Evolutionary conservation across 30 jellyfish, hydroid and myxozoan species (phyloP), one percentile per base, ranked within the genome.

Genomic region (Mastigias papua): DNA sequence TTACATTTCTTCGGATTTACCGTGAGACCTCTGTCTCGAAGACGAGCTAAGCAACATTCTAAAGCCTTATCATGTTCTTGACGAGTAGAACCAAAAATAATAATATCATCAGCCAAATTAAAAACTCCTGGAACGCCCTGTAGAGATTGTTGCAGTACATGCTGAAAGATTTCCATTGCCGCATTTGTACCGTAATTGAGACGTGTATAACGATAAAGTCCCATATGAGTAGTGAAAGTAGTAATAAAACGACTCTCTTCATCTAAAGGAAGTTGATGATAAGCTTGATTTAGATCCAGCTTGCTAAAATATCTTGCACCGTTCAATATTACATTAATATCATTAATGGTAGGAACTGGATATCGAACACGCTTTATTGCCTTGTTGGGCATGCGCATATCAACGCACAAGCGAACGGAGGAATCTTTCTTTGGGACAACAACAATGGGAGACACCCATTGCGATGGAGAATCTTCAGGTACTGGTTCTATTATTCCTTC

Each of bases 391-490:
- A 58, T 62, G 5, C 89, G 32, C 93, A 51, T 84, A 60, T 84
- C 88, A 29, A 84, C 89, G 33, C 93, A 84, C 17, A 84, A 42
- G 34, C 88, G 87, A 48, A 84, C 81, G 1, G 58, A 15, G 20
- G 31, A 81, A 84, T 84, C 88, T 78, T 71, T 71, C 68, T 84
- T 84, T 34, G 88, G 81, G 23, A 68, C 89, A 42, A 37, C 81
- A 21, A 84, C 93, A 17, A 84, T 71, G 35, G 87, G 93, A 31
- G 88, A 50, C 48, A 73, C 88, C 93, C 93, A 84, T 28, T 65
- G 93, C 33, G 93, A 25, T 70, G 86, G 74, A 32, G 76, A 27
- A n/a, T 25, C 50, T 15, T 25, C 87, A 2, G 87, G 87, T 1
- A 76, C 76, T 29, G 51, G 23, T 33, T 76, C 58, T 3, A 22